Conservation (phyloP, 2,888 invertebrate genomes). For the Torymus tubicola region DNA sequence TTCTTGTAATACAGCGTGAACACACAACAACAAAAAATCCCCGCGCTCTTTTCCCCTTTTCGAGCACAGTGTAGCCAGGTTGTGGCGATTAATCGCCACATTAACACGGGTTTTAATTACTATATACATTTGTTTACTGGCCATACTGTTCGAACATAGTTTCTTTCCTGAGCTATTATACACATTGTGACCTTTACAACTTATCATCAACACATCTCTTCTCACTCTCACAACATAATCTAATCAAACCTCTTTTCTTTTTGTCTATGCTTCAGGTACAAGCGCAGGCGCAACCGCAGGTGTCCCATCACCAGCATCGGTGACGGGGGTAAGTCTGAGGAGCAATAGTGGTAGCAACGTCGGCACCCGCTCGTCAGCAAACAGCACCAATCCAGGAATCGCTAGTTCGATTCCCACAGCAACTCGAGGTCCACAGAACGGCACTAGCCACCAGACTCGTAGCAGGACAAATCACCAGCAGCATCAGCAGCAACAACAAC, state of each 20-base stretch:
- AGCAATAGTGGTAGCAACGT: slow-evolving; percentile 34
- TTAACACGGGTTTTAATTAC: too few relatives aligned
- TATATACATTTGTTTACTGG: too few relatives aligned
- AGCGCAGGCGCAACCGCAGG: slow-evolving; percentile 28
- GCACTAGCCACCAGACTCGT: slow-evolving; percentile 9
- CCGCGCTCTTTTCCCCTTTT: too few relatives aligned
- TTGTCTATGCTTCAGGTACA: slow-evolving; percentile 34
- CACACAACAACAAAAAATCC: too few relatives aligned
- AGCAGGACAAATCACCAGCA: slow-evolving; percentile 38
- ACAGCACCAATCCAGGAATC: background rate
- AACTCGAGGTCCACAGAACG: background rate
- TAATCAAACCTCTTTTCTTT: background rate
- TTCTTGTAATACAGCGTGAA: too few relatives aligned
- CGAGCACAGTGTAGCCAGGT: too few relatives aligned
- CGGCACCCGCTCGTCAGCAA: background rate
- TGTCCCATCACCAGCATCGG: slow-evolving; percentile 48
- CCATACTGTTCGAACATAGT: too few relatives aligned
- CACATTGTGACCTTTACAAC: too few relatives aligned
- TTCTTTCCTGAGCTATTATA: too few relatives aligned
- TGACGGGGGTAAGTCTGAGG: slow-evolving; percentile 38
- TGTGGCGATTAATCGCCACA: too few relatives aligned
- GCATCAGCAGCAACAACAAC: slow-evolving; percentile 46
- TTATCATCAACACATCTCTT: background rate
- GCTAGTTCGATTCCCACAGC: too few relatives aligned
- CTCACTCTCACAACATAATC: too few relatives aligned